These are phyloP conservation scores for Petroica traversi DNA, from an alignment of 2,113 vertebrate species.

Conservation along the genomic window DNA sequence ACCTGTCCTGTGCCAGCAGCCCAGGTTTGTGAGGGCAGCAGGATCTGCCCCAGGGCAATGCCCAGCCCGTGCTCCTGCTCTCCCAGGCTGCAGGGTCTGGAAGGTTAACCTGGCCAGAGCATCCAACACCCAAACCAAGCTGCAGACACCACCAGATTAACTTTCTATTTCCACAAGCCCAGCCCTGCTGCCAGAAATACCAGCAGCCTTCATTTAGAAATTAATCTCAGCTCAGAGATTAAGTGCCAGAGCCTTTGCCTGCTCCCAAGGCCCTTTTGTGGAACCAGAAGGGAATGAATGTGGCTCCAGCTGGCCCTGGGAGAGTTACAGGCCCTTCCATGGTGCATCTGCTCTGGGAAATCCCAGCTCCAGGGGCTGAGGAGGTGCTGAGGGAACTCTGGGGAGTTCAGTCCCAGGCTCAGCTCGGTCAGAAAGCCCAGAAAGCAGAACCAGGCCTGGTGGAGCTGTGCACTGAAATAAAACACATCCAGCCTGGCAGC, in stretches of 20 bases:
- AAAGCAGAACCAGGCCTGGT: neutral
- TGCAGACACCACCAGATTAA: neutral
- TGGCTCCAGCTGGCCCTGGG: neutral
- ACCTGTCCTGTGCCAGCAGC: accelerated
- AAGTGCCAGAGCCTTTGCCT: neutral
- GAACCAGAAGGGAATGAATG: neutral
- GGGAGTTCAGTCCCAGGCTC: neutral
- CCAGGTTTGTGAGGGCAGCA: neutral
- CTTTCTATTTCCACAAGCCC: neutral
- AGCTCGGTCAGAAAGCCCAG: neutral
- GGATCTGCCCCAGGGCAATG: accelerated
- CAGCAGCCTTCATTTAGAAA: neutral
- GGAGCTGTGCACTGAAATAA: accelerated
- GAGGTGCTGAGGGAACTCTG: neutral
- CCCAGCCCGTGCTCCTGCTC: accelerated
- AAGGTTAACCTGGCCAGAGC: neutral
- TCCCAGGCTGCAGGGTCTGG: neutral
- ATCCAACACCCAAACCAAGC: neutral
- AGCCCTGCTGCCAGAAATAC: neutral
- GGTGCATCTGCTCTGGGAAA: neutral
- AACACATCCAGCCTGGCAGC: neutral
- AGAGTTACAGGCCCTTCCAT: neutral
- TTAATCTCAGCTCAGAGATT: neutral
- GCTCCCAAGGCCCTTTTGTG: neutral
- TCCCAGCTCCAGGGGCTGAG: accelerated